phyloP scores from a whole-genome alignment of 2,888 invertebrate genomes.

The Drosophila differens region DNA sequence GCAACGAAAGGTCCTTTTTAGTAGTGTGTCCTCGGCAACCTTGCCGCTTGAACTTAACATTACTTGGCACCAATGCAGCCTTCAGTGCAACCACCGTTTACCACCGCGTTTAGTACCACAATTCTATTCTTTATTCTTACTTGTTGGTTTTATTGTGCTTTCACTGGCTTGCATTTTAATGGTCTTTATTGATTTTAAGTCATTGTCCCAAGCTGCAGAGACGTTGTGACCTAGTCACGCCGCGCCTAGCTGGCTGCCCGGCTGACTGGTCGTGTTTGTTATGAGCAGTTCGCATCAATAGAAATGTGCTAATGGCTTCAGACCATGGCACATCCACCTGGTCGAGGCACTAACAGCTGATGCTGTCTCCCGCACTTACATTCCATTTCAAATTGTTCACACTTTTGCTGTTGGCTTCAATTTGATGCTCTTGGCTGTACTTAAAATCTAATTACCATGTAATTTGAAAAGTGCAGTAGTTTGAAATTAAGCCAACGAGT shows the following conservation, averaged over 20 bases:
- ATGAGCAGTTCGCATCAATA: conserved; percentile 69
- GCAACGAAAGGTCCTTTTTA: conserved; percentile 53
- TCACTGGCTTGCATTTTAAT: conserved; percentile 70
- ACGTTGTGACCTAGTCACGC: background rate
- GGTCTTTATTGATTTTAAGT: conserved; percentile 77
- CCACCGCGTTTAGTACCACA: conserved; percentile 21
- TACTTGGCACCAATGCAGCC: conserved; percentile 37
- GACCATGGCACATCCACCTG: conserved; percentile 35
- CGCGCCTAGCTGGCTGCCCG: background rate
- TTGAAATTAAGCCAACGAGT: background rate
- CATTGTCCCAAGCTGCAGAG: conserved; percentile 37
- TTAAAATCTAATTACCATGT: conserved; percentile 9
- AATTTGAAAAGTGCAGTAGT: conserved; percentile 9
- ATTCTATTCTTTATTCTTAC: conserved; percentile 11
- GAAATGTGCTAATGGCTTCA: conserved; percentile 56
- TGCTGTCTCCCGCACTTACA: background rate
- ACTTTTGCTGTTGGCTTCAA: background rate
- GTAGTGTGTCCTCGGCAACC: conserved; percentile 42
- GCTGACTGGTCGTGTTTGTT: conserved; percentile 39
- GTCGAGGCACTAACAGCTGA: background rate
- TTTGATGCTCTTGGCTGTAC: conserved; percentile 12
- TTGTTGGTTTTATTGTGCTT: conserved; percentile 9
- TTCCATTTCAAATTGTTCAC: conserved; percentile 12
- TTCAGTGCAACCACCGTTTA: conserved; percentile 34
- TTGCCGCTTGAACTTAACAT: conserved; percentile 80